Percentiles rank a stretch among this genome's conserved stretches.
These are phyloP conservation scores for Ivindomyrus marchei DNA, from an alignment of 2,113 vertebrate species.

Conservation along the genomic window DNA sequence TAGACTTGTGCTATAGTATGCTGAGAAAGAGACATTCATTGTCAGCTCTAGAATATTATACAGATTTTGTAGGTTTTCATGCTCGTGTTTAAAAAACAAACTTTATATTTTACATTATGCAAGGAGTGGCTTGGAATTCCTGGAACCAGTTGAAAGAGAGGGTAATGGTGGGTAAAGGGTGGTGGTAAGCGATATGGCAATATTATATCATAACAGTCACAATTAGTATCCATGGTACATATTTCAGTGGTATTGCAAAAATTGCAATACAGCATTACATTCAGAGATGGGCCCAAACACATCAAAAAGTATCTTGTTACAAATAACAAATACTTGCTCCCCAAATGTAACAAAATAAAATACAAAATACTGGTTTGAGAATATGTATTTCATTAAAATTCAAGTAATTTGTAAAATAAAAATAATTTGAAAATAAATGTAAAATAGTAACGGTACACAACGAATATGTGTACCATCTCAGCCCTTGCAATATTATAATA, in stretches of 20 bases:
- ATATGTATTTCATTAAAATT: neutral
- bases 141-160: neutral
- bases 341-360: neutral
- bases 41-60: neutral
- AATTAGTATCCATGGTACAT: neutral
- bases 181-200: neutral
- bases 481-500: too few species aligned
- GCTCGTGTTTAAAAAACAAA: neutral
- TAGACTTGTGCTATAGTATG: neutral
- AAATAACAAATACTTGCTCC: neutral
- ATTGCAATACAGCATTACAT: neutral
- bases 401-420: neutral
- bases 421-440: too few species aligned
- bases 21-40: neutral
- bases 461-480: neutral
- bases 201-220: neutral
- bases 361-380: neutral
- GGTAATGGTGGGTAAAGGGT: neutral
- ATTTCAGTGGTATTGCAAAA: neutral
- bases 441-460: neutral
- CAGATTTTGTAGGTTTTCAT: neutral
- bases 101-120: neutral
- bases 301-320: neutral
- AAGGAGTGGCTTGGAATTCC: neutral
- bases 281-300: neutral